Conservation (phyloP, 2,888 invertebrate species). For the Zaprionus bogoriensis region DNA sequence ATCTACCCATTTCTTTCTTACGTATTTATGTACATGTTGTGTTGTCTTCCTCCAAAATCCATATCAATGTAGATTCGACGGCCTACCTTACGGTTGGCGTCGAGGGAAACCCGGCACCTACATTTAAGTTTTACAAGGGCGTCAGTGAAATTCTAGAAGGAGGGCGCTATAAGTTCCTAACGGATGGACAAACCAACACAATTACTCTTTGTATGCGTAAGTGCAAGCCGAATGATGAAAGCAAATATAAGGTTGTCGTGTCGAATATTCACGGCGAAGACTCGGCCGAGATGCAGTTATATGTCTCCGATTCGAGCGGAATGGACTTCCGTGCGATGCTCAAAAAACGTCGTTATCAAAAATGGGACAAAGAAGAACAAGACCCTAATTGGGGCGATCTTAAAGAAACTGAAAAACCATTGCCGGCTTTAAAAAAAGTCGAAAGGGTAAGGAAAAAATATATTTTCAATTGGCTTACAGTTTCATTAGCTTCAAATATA, state of each 20-base stretch:
- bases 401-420: conserved; percentile 94
- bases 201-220: conserved; percentile 97
- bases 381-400: conserved; percentile 97
- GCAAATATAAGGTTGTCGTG: conserved; percentile 95
- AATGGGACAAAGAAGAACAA: conserved; percentile 95
- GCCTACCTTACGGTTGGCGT: conserved; percentile 96
- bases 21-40: not conserved
- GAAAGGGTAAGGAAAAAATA: conserved; percentile 89
- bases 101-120: conserved; percentile 96
- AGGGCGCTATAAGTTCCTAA: conserved; percentile 96
- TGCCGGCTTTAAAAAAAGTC: conserved; percentile 94
- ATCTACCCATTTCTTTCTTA: too few relatives aligned
- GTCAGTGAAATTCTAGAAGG: conserved; percentile 96
- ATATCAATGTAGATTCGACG: conserved; percentile 88
- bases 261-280: conserved; percentile 98
- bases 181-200: conserved; percentile 95
- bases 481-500: not conserved
- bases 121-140: conserved; percentile 97
- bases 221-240: conserved; percentile 98
- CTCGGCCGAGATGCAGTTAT: conserved; percentile 96
- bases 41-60: not conserved
- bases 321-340: conserved; percentile 99
- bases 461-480: not conserved
- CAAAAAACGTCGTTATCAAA: conserved; percentile 97
- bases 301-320: conserved; percentile 98